Conservation (phyloP, 2,113 vertebrate species). For the Leptobrachium leishanense region DNA sequence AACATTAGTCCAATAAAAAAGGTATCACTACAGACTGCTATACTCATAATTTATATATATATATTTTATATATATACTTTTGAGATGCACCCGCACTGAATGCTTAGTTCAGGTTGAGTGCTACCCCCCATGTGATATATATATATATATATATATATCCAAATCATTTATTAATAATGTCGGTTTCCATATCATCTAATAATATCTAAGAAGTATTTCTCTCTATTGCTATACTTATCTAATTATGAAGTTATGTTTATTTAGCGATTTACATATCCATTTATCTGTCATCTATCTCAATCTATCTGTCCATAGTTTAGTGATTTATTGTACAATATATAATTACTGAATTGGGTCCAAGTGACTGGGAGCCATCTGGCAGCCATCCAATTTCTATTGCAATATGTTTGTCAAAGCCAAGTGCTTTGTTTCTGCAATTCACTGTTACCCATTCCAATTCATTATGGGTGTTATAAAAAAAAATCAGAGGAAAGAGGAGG, state of each 20-base stretch:
- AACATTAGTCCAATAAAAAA: too few species aligned
- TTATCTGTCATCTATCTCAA: too few species aligned
- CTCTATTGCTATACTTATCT: background rate
- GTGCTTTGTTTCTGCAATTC: constrained; percentile 29
- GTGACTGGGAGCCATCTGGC: constrained; percentile 50
- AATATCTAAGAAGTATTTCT: too few species aligned
- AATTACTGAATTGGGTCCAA: constrained; percentile 54
- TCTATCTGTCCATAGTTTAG: background rate
- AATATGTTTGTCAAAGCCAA: constrained; percentile 39
- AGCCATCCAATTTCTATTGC: constrained; percentile 53
- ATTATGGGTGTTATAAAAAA: constrained; percentile 39
- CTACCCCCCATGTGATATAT: too few species aligned
- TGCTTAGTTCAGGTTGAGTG: too few species aligned
- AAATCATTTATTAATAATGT: too few species aligned
- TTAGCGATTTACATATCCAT: constrained; percentile 26
- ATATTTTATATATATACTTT: too few species aligned
- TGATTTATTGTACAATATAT: background rate
- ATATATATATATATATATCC: too few species aligned
- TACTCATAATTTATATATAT: too few species aligned
- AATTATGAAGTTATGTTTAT: background rate
- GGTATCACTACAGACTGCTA: too few species aligned
- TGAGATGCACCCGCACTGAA: too few species aligned
- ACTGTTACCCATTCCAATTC: constrained; percentile 20
- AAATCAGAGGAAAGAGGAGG: constrained; percentile 48
- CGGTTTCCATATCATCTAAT: too few species aligned